Evolutionary conservation across 2,113 vertebrate genomes (phyloP), one percentile per base, ranked within the genome.

Genomic region (Oreotrochilus melanogaster): DNA sequence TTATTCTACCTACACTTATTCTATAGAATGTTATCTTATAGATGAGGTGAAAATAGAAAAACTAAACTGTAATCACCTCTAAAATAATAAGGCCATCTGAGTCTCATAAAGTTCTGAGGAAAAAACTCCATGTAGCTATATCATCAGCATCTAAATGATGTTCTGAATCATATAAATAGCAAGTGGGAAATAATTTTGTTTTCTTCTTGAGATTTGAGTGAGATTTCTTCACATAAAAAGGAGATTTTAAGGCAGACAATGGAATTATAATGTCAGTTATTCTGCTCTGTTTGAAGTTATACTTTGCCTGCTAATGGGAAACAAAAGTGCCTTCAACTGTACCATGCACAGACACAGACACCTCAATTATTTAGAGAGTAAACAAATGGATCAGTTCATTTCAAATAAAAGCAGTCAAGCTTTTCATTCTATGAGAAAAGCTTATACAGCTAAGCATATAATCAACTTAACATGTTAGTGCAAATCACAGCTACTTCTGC

Each of bases 301-400:
- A 22, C 4, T 85, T 91, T 69, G 21, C 13, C 21, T 92, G 7
- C 5, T 61, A 91, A 81, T 91, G 39, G 81, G 57, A 91, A 89
- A 66, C 21, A 64, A 60, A 89, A 78, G 12, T 75, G 27, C 8
- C 35, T 88, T 95, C 78, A 75, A 30, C 16, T 73, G 15, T 51
- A 31, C 45, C 7, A 25, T 51, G 18, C 10, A 75, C 39, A 85
- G 56, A 84, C 47, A 70, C 4, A 61, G 22, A 21, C 22, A 70
- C 42, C 75, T 93, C 19, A 88, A 83, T 69, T 79, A 89, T 94
- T 83, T 61, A 94, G 22, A 64, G 11, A 79, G 22, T 14, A 88
- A 95, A 69, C 53, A 93, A 85, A 87, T 39, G 67, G 50, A 85
- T 93, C 27, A 39, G 7, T 65, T 82, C 86, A 56, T 54, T 71